Evolutionary conservation across 2,113 vertebrate species (phyloP).

Genomic region (Alaudala cheleensis): DNA sequence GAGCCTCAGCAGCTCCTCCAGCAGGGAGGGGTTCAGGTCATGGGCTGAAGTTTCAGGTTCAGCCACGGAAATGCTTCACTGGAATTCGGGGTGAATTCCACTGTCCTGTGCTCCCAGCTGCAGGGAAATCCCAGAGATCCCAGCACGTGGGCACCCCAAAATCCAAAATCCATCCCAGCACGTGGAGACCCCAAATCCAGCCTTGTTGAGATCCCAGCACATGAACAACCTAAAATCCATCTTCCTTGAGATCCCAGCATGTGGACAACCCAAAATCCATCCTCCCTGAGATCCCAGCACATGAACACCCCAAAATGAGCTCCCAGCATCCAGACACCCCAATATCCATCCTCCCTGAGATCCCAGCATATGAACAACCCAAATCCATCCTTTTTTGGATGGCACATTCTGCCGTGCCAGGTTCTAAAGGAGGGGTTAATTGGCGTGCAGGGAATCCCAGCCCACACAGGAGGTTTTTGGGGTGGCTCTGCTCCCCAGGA

Average conservation of each 20-base stretch:
- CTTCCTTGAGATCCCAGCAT: rapidly evolving
- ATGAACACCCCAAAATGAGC: neutral
- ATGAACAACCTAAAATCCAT: neutral
- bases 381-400: neutral
- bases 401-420: rapidly evolving
- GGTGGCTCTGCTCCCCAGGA: neutral
- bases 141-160: neutral
- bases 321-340: rapidly evolving
- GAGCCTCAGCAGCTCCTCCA: neutral
- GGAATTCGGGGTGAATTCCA: neutral
- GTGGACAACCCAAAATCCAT: rapidly evolving
- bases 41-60: rapidly evolving
- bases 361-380: neutral
- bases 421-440: rapidly evolving
- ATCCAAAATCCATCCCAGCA: neutral
- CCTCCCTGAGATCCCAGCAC: rapidly evolving
- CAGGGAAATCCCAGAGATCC: neutral
- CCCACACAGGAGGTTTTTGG: neutral
- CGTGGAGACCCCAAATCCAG: rapidly evolving
- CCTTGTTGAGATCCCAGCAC: rapidly evolving
- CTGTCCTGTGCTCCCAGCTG: rapidly evolving
- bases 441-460: neutral
- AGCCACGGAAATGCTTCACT: rapidly evolving
- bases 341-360: neutral
- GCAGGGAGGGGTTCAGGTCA: neutral